Evolutionary conservation across 2,888 invertebrate species (phyloP).

Genomic region (Agriopis marginaria): DNA sequence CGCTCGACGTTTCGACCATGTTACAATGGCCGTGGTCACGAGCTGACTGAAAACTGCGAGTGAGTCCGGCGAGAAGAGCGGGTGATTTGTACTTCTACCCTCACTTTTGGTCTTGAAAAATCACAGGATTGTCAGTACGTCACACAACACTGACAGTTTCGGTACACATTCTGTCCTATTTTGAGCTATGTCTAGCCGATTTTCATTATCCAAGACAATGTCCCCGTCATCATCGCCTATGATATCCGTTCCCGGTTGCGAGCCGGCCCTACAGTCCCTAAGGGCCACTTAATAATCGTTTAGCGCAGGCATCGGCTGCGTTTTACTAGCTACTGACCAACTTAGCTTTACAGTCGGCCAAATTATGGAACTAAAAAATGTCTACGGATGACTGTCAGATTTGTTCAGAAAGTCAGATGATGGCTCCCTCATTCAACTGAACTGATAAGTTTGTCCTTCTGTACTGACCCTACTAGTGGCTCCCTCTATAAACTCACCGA

Average conservation of each 20-base stretch:
- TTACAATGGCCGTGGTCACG: no score
- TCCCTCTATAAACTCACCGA: constrained; percentile 45
- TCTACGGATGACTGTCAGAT: not conserved
- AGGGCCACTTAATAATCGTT: constrained; percentile 48
- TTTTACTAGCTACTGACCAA: constrained; percentile 46
- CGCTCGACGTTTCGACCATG: no score
- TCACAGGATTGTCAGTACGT: no score
- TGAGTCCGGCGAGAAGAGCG: no score
- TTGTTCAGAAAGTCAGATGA: not conserved
- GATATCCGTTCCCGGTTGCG: constrained; percentile 17
- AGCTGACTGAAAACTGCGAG: no score
- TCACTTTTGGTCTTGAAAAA: no score
- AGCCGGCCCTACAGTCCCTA: constrained; percentile 9
- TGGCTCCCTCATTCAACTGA: not conserved
- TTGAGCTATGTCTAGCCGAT: not conserved
- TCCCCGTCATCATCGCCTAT: constrained; percentile 7
- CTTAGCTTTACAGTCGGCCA: not conserved
- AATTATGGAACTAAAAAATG: not conserved
- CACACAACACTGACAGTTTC: no score
- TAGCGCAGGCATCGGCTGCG: constrained; percentile 54
- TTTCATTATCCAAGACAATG: constrained; percentile 5
- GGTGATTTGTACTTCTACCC: no score
- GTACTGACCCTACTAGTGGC: constrained; percentile 23
- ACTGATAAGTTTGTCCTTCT: not conserved
- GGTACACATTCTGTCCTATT: not conserved